phyloP scores from a whole-genome alignment of 2,797 vertebrate species.

The Myotis myotis region DNA sequence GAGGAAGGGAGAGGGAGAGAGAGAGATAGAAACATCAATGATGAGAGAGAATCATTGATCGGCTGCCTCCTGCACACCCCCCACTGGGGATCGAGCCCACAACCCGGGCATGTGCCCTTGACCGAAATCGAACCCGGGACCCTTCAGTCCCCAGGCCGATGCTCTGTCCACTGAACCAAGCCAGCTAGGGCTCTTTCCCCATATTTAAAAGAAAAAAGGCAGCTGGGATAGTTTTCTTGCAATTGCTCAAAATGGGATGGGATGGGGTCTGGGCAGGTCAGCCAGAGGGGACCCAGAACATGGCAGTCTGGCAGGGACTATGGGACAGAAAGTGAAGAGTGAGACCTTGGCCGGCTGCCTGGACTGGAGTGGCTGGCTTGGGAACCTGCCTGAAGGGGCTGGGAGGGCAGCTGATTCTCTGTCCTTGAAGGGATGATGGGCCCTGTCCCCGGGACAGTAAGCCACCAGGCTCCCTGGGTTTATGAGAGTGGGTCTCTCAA shows the following conservation, averaged over 20 bases:
- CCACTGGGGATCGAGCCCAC: too few species aligned
- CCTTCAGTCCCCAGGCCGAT: too few species aligned
- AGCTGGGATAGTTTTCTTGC: slow-evolving; percentile 2
- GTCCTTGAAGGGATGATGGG: not conserved
- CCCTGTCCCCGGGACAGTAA: not conserved
- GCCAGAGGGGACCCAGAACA: not conserved
- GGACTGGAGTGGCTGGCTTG: not conserved
- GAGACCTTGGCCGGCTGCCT: slow-evolving; percentile 23
- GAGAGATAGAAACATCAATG: too few species aligned
- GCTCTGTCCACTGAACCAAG: too few species aligned
- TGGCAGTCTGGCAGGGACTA: not conserved
- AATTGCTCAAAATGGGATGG: not conserved
- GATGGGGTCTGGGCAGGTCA: not conserved
- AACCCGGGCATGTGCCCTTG: too few species aligned
- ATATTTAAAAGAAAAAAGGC: not conserved
- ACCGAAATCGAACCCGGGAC: too few species aligned
- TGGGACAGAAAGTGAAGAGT: not conserved
- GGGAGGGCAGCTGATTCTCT: slow-evolving; percentile 17
- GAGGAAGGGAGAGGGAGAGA: too few species aligned
- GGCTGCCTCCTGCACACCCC: too few species aligned
- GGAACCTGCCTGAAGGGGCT: slow-evolving; percentile 6
- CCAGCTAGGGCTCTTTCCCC: not conserved
- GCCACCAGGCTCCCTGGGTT: not conserved
- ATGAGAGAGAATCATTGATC: too few species aligned
- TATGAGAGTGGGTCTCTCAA: not conserved